Evolutionary conservation across 2,797 vertebrate species (phyloP).

Genomic region (Enoplosus armatus): DNA sequence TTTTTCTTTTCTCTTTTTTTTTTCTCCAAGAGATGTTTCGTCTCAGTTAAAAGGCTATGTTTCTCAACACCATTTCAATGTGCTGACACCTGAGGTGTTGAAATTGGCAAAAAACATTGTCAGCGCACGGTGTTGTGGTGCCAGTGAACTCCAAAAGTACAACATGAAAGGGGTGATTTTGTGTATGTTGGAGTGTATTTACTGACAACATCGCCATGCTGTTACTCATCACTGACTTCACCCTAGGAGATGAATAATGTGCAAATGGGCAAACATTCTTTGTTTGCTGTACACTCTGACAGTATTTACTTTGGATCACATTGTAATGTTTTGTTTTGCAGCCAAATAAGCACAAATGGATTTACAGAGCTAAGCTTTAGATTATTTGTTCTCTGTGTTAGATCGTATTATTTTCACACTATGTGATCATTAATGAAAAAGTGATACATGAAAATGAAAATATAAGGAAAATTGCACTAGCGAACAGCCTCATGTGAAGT

Average conservation of each 20-base stretch:
- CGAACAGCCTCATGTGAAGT: slow-evolving; percentile 34
- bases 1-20: slow-evolving; percentile 69
- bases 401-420: slow-evolving; percentile 27
- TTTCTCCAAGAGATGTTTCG: slow-evolving; percentile 76
- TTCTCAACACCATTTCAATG: slow-evolving; percentile 81
- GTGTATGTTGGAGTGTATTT: slow-evolving; percentile 74
- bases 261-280: slow-evolving; percentile 76
- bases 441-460: background rate
- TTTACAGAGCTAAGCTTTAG: slow-evolving; percentile 58
- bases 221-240: slow-evolving; percentile 74
- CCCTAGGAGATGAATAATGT: slow-evolving; percentile 73
- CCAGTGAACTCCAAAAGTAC: slow-evolving; percentile 79
- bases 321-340: slow-evolving; percentile 64
- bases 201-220: slow-evolving; percentile 72
- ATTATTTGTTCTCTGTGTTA: slow-evolving; percentile 45
- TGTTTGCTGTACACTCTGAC: slow-evolving; percentile 73
- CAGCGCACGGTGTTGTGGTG: slow-evolving; percentile 69
- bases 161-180: slow-evolving; percentile 76
- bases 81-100: slow-evolving; percentile 84
- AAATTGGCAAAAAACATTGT: slow-evolving; percentile 78
- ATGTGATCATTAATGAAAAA: slow-evolving; percentile 35
- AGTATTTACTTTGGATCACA: slow-evolving; percentile 71
- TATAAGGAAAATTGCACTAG: background rate
- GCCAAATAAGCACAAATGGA: slow-evolving; percentile 70
- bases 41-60: slow-evolving; percentile 84